A percentile compares a stretch with the other conserved stretches of the same genome.
These are phyloP conservation scores for Madoqua kirkii DNA, from an alignment of 2,113 vertebrate species.

Conservation along the genomic window DNA sequence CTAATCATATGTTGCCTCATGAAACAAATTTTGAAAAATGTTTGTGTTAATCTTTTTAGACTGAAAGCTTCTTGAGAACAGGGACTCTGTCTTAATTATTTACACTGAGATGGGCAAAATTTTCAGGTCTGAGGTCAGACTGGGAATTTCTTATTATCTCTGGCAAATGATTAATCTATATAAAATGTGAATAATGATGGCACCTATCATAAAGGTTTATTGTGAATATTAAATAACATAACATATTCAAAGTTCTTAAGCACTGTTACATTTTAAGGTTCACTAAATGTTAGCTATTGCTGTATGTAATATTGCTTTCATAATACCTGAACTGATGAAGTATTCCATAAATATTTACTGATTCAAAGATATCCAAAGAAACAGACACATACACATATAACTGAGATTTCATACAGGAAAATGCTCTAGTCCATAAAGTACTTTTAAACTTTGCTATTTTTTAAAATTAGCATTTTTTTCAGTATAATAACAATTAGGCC, in stretches of 20 bases:
- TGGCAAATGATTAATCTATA: not conserved
- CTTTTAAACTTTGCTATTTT: not conserved
- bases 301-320: not conserved
- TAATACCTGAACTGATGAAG: not conserved
- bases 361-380: not conserved
- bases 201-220: not conserved
- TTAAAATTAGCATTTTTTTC: not conserved
- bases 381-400: not conserved
- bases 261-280: not conserved
- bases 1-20: not conserved
- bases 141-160: not conserved
- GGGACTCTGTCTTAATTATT: not conserved
- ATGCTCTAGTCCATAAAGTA: not conserved
- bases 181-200: not conserved
- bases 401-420: not conserved
- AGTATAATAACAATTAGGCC: not conserved
- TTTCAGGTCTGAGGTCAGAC: not conserved
- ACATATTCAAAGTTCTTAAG: not conserved
- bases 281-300: not conserved
- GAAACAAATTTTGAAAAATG: not conserved
- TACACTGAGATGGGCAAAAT: not conserved
- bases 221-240: not conserved
- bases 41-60: conserved; percentile 21
- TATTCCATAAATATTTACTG: conserved; percentile 14
- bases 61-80: not conserved